Evolutionary conservation across 2,797 vertebrate genomes (phyloP).

Genomic region (Echeneis naucrates): DNA sequence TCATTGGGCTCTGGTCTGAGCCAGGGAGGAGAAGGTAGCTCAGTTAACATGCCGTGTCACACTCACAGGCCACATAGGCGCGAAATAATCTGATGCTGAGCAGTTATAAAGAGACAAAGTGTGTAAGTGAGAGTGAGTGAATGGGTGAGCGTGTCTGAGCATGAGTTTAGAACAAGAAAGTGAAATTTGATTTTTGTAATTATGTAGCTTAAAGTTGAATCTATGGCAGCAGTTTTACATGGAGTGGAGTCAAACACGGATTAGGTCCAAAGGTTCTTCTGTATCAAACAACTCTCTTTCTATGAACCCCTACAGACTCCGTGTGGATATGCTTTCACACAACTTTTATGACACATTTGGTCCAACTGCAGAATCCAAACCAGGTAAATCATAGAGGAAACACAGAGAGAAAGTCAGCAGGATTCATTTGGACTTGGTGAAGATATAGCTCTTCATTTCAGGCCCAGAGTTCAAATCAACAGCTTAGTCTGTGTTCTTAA

Average conservation of each 20-base stretch:
- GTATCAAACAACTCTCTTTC: slow-evolving; percentile 7
- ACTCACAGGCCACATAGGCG: not conserved
- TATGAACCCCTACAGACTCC: slow-evolving; percentile 7
- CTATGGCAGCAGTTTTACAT: slow-evolving; percentile 12
- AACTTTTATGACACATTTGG: slow-evolving; percentile 35
- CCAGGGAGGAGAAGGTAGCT: slow-evolving; percentile 11
- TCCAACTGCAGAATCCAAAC: slow-evolving; percentile 24
- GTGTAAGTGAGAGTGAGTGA: too few relatives aligned
- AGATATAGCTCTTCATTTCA: slow-evolving; percentile 15
- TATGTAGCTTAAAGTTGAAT: not conserved
- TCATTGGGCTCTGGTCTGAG: not conserved
- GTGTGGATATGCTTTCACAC: slow-evolving; percentile 44
- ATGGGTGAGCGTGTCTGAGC: too few relatives aligned
- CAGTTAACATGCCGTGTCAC: slow-evolving; percentile 15
- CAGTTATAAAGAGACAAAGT: not conserved
- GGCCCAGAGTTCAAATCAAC: slow-evolving; percentile 2
- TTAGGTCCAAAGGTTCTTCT: slow-evolving; percentile 20
- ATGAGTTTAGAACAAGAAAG: not conserved
- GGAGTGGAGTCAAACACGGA: not conserved
- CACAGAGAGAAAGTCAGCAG: not conserved
- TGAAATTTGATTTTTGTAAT: not conserved
- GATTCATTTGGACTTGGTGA: slow-evolving; percentile 19
- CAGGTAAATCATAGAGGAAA: not conserved
- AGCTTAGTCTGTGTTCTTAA: slow-evolving; percentile 9
- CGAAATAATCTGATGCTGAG: slow-evolving; percentile 8